Evolutionary conservation across 2,888 invertebrate genomes (phyloP).

Genomic region (Tenthredo amoena): DNA sequence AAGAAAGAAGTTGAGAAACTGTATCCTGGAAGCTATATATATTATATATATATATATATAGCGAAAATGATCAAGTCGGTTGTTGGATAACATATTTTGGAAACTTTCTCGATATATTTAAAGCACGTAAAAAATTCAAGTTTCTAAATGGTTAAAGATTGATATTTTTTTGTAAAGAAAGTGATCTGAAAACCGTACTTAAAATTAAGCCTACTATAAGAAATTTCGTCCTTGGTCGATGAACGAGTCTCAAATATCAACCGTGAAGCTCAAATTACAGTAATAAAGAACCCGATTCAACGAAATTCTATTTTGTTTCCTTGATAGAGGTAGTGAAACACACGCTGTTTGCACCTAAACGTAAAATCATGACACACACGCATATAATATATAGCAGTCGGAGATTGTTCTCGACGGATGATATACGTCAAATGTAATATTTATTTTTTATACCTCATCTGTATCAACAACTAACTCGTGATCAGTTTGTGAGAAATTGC

Average conservation of each 20-base stretch:
- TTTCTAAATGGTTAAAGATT: background rate
- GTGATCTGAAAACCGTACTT: background rate
- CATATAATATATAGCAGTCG: background rate
- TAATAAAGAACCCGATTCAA: background rate
- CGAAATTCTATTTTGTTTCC: background rate
- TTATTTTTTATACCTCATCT: background rate
- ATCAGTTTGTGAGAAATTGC: background rate
- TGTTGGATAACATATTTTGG: background rate
- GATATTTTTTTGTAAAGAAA: background rate
- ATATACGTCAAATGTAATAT: background rate
- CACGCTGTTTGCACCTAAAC: background rate
- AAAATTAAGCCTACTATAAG: background rate
- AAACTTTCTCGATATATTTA: slow-evolving; percentile 8
- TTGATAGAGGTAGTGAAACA: background rate
- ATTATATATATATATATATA: background rate
- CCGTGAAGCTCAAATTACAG: background rate
- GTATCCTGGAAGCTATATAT: background rate
- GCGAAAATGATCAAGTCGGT: background rate
- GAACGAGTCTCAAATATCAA: background rate
- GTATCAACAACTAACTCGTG: background rate
- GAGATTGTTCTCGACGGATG: background rate
- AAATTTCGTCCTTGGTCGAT: slow-evolving; percentile 2
- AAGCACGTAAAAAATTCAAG: background rate
- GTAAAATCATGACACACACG: background rate
- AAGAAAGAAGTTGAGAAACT: background rate